Evolutionary conservation across 1,140 invertebrate species (phyloP).

Genomic region (Conus ventricosus): DNA sequence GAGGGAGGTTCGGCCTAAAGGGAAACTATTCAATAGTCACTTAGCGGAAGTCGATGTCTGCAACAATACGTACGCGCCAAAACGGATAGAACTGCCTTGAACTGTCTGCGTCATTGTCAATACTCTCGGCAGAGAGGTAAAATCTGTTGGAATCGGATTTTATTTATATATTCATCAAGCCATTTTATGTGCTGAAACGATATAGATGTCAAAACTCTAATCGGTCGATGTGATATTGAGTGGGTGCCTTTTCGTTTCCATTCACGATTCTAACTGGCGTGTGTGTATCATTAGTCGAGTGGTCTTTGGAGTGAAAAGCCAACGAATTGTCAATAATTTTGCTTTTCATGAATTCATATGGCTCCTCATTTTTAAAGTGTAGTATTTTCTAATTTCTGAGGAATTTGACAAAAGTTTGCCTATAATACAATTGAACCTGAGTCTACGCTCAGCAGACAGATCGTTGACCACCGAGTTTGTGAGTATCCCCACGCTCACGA

Average conservation of each 20-base stretch:
- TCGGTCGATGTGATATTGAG: not conserved
- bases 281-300: not conserved
- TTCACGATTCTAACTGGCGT: not conserved
- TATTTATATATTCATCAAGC: not conserved
- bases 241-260: not conserved
- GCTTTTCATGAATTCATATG: no score
- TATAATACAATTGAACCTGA: no score
- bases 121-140: slow-evolving; percentile 7
- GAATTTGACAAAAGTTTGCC: no score
- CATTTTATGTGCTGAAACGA: not conserved
- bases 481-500: no score
- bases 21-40: not conserved
- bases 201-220: not conserved
- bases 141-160: slow-evolving; percentile 5
- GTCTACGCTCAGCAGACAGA: no score
- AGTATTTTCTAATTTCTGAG: no score
- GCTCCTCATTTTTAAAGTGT: no score
- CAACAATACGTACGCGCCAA: slow-evolving; percentile 31
- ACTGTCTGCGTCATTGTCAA: slow-evolving; percentile 21
- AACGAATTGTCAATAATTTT: no score
- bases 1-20: not conserved
- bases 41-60: slow-evolving; percentile 32
- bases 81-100: slow-evolving; percentile 43
- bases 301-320: no score
- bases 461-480: no score